Percentiles rank a stretch among this genome's conserved stretches.
Conservation (phyloP, 2,888 invertebrate species). For the Balanococcus diminutus region DNA sequence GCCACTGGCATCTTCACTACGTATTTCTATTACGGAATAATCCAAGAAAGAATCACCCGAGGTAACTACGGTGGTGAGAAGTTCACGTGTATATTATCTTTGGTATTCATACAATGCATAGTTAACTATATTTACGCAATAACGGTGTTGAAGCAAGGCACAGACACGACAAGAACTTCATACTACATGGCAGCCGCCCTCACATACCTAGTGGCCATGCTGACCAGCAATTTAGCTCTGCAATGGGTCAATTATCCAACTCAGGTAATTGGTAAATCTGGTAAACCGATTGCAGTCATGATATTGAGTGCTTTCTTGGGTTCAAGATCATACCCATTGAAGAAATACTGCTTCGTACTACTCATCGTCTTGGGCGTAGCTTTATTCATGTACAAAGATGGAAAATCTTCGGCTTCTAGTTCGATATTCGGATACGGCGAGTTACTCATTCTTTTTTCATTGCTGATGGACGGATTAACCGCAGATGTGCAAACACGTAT, state of each 20-base stretch:
- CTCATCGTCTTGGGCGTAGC: constrained; percentile 91
- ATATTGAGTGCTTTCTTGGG: constrained; percentile 91
- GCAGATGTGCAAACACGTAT: constrained; percentile 80
- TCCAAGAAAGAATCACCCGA: constrained; percentile 94
- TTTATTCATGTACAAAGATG: constrained; percentile 92
- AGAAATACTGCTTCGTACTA: constrained; percentile 88
- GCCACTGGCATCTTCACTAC: constrained; percentile 89
- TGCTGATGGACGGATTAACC: constrained; percentile 92
- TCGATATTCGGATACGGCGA: constrained; percentile 74
- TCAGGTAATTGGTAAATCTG: constrained; percentile 91
- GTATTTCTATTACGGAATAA: constrained; percentile 91
- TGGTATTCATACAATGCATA: constrained; percentile 89
- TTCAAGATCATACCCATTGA: constrained; percentile 81
- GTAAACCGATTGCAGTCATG: constrained; percentile 98
- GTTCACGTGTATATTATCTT: constrained; percentile 82
- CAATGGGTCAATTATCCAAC: constrained; percentile 98
- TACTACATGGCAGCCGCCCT: constrained; percentile 84
- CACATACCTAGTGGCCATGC: constrained; percentile 94
- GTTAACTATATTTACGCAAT: constrained; percentile 83
- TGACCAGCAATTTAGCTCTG: constrained; percentile 92
- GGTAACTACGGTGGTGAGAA: constrained; percentile 83
- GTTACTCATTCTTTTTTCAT: constrained; percentile 78
- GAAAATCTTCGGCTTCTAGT: constrained; percentile 58
- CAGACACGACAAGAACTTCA: constrained; percentile 75
- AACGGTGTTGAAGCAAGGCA: constrained; percentile 68